Conservation (phyloP, 2,888 invertebrate genomes). For the Schizaphis graminum region DNA sequence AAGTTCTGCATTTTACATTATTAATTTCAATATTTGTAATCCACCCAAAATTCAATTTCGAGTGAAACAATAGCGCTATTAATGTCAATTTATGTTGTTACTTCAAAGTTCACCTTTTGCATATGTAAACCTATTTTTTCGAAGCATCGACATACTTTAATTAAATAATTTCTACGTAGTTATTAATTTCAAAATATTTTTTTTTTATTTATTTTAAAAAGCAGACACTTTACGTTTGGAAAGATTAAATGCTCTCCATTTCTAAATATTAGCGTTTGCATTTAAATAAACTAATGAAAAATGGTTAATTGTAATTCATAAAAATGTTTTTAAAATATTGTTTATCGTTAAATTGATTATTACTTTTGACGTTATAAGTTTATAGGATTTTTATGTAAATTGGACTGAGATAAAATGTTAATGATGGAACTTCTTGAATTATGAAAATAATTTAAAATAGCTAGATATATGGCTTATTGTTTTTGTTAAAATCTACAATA, state of each 20-base stretch:
- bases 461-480: not conserved
- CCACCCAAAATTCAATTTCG: not conserved
- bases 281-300: conserved; percentile 9
- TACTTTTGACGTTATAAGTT: not conserved
- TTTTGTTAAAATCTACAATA: not conserved
- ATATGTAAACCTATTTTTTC: not conserved
- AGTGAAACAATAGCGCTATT: not conserved
- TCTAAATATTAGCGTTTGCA: not conserved
- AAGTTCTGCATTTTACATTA: not conserved
- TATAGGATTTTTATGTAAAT: not conserved
- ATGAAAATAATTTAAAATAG: not conserved
- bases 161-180: not conserved
- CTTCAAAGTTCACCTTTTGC: not conserved
- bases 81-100: not conserved
- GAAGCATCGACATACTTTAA: not conserved
- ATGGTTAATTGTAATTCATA: not conserved
- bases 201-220: not conserved
- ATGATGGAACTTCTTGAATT: not conserved
- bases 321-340: not conserved
- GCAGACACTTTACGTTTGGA: not conserved
- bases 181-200: not conserved
- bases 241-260: not conserved
- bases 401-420: not conserved
- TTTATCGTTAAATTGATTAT: not conserved
- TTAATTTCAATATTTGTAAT: conserved; percentile 11